These are phyloP conservation scores for Saturnia japonica DNA, from an alignment of 2,888 invertebrate species.

Conservation along the genomic window DNA sequence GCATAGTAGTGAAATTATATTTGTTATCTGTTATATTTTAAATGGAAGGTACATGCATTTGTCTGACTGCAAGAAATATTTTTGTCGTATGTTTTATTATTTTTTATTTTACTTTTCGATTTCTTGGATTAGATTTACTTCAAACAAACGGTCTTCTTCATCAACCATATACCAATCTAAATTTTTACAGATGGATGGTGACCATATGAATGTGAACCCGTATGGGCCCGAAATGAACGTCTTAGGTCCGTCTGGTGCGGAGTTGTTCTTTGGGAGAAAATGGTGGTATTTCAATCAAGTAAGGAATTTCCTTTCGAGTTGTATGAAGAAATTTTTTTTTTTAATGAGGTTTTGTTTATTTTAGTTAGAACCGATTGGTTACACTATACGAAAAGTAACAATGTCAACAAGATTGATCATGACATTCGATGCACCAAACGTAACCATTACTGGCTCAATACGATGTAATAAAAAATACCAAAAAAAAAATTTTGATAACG, in stretches of 20 bases:
- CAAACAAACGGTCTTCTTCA: not conserved
- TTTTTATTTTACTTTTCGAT: not conserved
- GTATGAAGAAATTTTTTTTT: not conserved
- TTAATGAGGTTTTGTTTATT: not conserved
- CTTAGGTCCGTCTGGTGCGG: conserved; percentile 50
- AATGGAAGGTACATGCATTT: no score
- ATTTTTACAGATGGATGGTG: conserved; percentile 61
- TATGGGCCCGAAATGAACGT: conserved; percentile 49
- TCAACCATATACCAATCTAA: not conserved
- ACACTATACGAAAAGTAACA: no score
- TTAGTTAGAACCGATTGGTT: no score
- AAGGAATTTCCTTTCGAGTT: conserved; percentile 10
- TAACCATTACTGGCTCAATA: no score
- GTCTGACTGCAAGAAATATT: no score
- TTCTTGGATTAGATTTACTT: not conserved
- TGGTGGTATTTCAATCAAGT: conserved; percentile 79
- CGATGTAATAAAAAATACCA: no score
- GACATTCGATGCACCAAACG: no score
- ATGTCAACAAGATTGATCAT: no score
- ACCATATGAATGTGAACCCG: conserved; percentile 70
- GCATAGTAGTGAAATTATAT: no score
- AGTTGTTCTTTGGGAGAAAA: conserved; percentile 65
- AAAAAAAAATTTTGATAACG: no score
- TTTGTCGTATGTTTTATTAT: no score
- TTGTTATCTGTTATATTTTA: no score